Percentiles rank a stretch among this genome's conserved stretches.
Conservation (phyloP, 30 jellyfish, hydroid and myxozoan genomes). For the Hydra vulgaris region DNA sequence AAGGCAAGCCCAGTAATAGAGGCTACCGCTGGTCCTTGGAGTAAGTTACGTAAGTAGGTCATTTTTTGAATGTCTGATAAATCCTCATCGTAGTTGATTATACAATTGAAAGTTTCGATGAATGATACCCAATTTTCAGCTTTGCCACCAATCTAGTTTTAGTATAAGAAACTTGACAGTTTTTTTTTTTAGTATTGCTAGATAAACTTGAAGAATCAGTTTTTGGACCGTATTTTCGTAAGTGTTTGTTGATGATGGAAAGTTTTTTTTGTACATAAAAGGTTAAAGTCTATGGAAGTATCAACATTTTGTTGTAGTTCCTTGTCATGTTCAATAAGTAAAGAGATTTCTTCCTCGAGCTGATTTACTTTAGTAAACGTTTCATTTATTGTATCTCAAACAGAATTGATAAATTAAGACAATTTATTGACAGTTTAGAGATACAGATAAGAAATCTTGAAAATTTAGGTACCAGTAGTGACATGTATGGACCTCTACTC, state of each 20-base stretch:
- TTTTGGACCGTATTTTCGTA: background rate
- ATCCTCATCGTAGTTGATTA: slow-evolving; percentile 28
- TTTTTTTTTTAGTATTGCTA: background rate
- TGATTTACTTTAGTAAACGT: background rate
- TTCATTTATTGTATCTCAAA: background rate
- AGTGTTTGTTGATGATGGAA: background rate
- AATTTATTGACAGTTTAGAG: slow-evolving; percentile 32
- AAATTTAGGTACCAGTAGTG: slow-evolving; percentile 25
- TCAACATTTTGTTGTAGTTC: background rate
- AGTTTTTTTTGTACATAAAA: background rate
- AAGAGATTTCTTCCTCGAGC: background rate
- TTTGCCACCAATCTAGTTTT: slow-evolving; percentile 25
- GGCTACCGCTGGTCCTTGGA: slow-evolving; percentile 40
- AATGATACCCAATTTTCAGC: slow-evolving; percentile 30
- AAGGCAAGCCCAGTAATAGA: slow-evolving; percentile 30
- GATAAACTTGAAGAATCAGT: background rate
- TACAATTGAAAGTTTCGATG: slow-evolving; percentile 49
- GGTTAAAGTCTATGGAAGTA: background rate
- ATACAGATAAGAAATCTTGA: slow-evolving; percentile 43
- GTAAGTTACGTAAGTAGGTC: slow-evolving; percentile 32
- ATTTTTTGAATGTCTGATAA: slow-evolving; percentile 31
- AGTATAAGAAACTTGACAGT: slow-evolving; percentile 30
- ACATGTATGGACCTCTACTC: slow-evolving; percentile 36
- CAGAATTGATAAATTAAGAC: slow-evolving; percentile 8
- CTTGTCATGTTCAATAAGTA: background rate